Percentiles rank a stretch among this genome's conserved stretches.
phyloP scores from a whole-genome alignment of 2,797 vertebrate species.

The Cetoscarus ocellatus region DNA sequence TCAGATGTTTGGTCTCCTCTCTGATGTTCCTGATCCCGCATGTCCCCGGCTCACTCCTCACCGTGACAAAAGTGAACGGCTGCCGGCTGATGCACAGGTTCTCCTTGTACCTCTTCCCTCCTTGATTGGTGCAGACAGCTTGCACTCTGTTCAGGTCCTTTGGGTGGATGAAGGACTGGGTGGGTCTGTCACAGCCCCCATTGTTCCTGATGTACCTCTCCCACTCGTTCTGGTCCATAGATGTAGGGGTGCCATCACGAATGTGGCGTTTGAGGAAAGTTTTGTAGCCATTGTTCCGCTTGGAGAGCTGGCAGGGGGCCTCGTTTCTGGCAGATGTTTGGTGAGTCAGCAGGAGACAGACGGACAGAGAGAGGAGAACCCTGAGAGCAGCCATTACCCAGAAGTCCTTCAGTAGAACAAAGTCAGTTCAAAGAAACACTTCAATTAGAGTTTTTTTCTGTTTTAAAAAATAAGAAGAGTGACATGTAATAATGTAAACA shows the following conservation, averaged over 20 bases:
- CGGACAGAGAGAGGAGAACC: slow-evolving; percentile 24
- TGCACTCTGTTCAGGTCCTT: slow-evolving; percentile 69
- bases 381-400: slow-evolving; percentile 55
- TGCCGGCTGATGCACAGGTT: slow-evolving; percentile 84
- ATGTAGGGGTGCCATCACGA: slow-evolving; percentile 44
- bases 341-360: slow-evolving; percentile 47
- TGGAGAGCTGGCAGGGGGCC: slow-evolving; percentile 76
- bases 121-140: slow-evolving; percentile 73
- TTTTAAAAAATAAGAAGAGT: background rate
- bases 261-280: slow-evolving; percentile 79
- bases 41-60: slow-evolving; percentile 63
- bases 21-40: slow-evolving; percentile 74
- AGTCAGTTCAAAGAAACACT: background rate
- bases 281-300: slow-evolving; percentile 66
- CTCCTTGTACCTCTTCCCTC: slow-evolving; percentile 63
- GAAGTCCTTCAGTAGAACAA: slow-evolving; percentile 26
- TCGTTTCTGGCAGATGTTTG: slow-evolving; percentile 57
- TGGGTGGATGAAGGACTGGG: slow-evolving; percentile 81
- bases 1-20: slow-evolving; percentile 80
- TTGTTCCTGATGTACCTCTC: slow-evolving; percentile 61
- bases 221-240: slow-evolving; percentile 72
- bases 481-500: background rate
- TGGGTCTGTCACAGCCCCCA: slow-evolving; percentile 76
- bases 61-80: slow-evolving; percentile 80
- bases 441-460: background rate